Conservation (phyloP, 2,797 vertebrate genomes). For the Miichthys miiuy region DNA sequence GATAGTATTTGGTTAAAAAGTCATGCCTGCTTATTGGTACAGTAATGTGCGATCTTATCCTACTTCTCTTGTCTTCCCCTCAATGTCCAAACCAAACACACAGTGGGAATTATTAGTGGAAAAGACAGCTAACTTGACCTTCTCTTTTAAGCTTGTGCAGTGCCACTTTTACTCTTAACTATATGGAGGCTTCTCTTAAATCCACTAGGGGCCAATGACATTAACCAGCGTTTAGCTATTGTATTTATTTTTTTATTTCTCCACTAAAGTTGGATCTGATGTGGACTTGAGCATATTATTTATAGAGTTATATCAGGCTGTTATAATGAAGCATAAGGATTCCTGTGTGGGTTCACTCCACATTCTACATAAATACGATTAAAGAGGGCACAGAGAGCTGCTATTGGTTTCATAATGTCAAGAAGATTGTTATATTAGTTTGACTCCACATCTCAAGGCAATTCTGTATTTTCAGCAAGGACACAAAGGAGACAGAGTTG, state of each 20-base stretch:
- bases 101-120: constrained; percentile 33
- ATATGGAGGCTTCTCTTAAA: constrained; percentile 35
- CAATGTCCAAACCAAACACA: constrained; percentile 3
- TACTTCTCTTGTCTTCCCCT: constrained; percentile 8
- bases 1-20: constrained; percentile 45
- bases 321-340: constrained; percentile 67
- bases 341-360: constrained; percentile 64
- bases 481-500: constrained; percentile 66
- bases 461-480: constrained; percentile 64
- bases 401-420: constrained; percentile 75
- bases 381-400: constrained; percentile 70
- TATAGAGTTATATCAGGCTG: constrained; percentile 51
- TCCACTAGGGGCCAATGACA: constrained; percentile 44
- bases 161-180: constrained; percentile 42
- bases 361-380: constrained; percentile 73
- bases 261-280: constrained; percentile 35
- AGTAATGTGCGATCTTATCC: constrained; percentile 1
- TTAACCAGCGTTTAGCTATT: constrained; percentile 66
- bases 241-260: constrained; percentile 44
- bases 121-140: constrained; percentile 37
- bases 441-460: constrained; percentile 73
- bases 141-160: constrained; percentile 16
- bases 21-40: constrained; percentile 28
- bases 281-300: constrained; percentile 48
- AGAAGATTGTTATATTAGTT: constrained; percentile 75